Evolutionary conservation across 2,888 invertebrate species (phyloP).

Genomic region (Lacanobia oleracea): DNA sequence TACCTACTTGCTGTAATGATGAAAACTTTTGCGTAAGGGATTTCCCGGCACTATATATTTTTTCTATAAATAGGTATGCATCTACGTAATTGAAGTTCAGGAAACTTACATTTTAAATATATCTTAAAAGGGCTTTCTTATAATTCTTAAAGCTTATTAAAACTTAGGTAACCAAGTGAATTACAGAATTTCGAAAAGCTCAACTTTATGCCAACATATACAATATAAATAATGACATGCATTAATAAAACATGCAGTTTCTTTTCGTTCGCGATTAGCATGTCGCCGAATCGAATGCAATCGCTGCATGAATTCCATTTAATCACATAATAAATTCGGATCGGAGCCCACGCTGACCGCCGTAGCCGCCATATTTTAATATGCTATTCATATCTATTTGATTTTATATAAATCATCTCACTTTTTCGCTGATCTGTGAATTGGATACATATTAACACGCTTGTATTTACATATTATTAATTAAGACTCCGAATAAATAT

Average conservation of each 20-base stretch:
- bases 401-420: conserved; percentile 46
- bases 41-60: not conserved
- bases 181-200: conserved; percentile 23
- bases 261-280: conserved; percentile 48
- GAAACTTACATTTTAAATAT: not conserved
- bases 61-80: not conserved
- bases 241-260: conserved; percentile 46
- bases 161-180: not conserved
- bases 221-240: conserved; percentile 24
- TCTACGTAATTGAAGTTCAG: not conserved
- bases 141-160: not conserved
- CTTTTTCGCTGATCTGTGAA: conserved; percentile 20
- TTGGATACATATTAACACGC: conserved; percentile 20
- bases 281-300: conserved; percentile 48
- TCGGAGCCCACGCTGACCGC: conserved; percentile 41
- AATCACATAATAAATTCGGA: conserved; percentile 48
- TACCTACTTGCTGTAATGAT: conserved; percentile 23
- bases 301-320: conserved; percentile 45
- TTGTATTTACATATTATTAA: conserved; percentile 30
- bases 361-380: conserved; percentile 44
- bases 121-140: not conserved
- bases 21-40: conserved; percentile 9
- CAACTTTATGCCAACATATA: not conserved
- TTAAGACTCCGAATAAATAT: not conserved
- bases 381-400: conserved; percentile 41